These are phyloP conservation scores for Macquaria australasica DNA, from an alignment of 2,113 vertebrate species.

Conservation along the genomic window DNA sequence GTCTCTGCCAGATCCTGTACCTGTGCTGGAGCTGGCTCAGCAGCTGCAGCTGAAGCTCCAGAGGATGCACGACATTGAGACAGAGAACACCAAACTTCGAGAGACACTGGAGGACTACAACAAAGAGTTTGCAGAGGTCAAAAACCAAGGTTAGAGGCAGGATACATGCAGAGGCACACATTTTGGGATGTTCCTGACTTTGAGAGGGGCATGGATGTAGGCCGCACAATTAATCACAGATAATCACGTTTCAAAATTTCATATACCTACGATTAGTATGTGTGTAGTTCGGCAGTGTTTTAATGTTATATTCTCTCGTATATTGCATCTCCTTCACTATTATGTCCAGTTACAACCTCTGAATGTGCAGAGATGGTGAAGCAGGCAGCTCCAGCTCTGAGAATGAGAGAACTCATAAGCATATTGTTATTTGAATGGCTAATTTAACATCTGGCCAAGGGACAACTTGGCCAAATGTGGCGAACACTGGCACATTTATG, in stretches of 20 bases:
- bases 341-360: not conserved
- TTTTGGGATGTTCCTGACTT: conserved; percentile 25
- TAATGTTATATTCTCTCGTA: not conserved
- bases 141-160: conserved; percentile 93
- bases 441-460: not conserved
- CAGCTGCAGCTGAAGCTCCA: conserved; percentile 99
- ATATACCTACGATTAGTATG: not conserved
- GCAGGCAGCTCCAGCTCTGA: not conserved
- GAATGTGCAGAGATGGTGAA: not conserved
- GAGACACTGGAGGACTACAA: conserved; percentile 99
- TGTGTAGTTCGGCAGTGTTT: not conserved
- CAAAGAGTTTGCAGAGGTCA: conserved; percentile 98
- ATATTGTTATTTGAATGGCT: not conserved
- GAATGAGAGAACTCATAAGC: not conserved
- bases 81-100: conserved; percentile 97
- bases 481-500: not conserved
- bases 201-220: conserved; percentile 26
- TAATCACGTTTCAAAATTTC: not conserved
- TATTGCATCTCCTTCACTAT: not conserved
- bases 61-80: conserved; percentile 98
- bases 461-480: not conserved
- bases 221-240: conserved; percentile 10
- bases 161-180: conserved; percentile 13
- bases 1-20: conserved; percentile 90
- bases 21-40: conserved; percentile 95